phyloP scores from a whole-genome alignment of 2,797 vertebrate genomes.

The Mus spretus region DNA sequence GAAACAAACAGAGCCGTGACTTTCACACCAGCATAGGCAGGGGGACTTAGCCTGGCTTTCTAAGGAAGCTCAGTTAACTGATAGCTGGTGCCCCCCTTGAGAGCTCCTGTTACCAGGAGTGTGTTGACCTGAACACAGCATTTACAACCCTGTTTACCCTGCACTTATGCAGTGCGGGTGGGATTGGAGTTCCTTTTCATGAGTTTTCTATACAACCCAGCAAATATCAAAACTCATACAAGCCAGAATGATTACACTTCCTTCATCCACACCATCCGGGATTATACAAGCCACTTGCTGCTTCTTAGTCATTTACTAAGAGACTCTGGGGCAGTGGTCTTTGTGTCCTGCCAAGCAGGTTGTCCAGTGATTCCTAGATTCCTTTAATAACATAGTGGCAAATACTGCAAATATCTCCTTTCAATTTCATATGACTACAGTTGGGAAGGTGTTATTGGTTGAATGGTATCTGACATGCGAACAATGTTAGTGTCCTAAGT shows the following conservation, averaged over 20 bases:
- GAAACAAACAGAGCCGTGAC: background rate
- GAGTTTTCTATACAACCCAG: background rate
- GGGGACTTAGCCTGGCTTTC: background rate
- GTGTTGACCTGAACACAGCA: too few relatives aligned
- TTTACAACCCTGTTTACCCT: background rate
- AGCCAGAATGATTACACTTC: background rate
- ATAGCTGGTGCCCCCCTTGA: background rate
- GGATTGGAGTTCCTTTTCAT: background rate
- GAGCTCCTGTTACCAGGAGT: background rate
- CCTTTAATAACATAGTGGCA: background rate
- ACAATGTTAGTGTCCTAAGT: background rate
- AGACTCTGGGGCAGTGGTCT: background rate
- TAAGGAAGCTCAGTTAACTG: background rate
- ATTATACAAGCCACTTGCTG: background rate
- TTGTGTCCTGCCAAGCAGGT: background rate
- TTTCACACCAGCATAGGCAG: background rate
- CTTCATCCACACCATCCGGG: background rate
- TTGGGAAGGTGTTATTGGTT: background rate
- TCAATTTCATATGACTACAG: background rate
- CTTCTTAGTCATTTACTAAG: background rate
- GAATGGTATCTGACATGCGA: background rate
- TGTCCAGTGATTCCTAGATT: background rate
- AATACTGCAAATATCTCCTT: background rate
- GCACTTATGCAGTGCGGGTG: background rate
- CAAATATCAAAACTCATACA: background rate